Base-by-base conservation (phyloP, 2,888 invertebrate genomes). In the Sericinus montela region DNA sequence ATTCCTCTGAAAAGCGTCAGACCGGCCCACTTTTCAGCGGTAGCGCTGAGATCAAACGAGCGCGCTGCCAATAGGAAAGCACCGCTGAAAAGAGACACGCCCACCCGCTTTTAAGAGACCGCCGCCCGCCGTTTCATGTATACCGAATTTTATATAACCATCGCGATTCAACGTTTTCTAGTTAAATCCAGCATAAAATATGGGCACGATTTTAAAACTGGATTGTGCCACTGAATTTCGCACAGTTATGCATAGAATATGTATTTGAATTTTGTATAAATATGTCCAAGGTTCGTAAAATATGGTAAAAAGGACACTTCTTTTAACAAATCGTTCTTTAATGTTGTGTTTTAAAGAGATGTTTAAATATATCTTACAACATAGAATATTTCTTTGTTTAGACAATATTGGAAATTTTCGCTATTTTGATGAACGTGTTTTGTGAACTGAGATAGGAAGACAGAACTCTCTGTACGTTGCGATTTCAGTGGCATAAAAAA, bases 11-110 rank as follows among this genome's bases (percentile, higher is more conserved):
- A 84, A 76, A 87, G 86, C 83, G 76, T 32, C 75, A 54, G 55
- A 51, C 67, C 75, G 49, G 63, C 75, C 75, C 80, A 62, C 84
- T 86, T 52, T 71, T 65, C 62, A 86, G 86, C 78, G 68, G 43
- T 43, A 72, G 65, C 70, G 65, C 60, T 68, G 72, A 69, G 55
- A 63, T 75, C 63, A 76, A 74, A 77, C 59, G 64, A 23, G 4
- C 56, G 41, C 50, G 29, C 71, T 64, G 48, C 85, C 84, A 83
- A 85, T 85, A 51, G 61, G 56, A 59, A 63, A 53, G 58, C 72
- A 54, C 54, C 82, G 69, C 85, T 87, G 78, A 80, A 84, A 74
- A 86, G 86, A 60, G 78, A 63, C 79, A 85, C 87, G 86, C 86
- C 87, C 75, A 85, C 76, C 79, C 87, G 77, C 87, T 88, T 55